phyloP scores from a whole-genome alignment of 2,888 invertebrate species.

The Chrysomela aeneicollis region DNA sequence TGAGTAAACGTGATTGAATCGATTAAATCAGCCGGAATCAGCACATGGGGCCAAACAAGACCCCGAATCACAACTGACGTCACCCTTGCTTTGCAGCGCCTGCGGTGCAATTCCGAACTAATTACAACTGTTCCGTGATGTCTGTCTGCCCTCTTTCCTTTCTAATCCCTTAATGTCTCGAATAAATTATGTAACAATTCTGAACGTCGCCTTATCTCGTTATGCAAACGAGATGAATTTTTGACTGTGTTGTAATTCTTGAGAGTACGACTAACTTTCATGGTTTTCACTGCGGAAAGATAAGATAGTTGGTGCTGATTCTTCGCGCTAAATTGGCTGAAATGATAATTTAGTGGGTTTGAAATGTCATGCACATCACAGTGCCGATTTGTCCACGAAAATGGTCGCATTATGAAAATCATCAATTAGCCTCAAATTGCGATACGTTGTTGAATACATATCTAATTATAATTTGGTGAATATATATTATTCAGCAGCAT shows the following conservation, averaged over 20 bases:
- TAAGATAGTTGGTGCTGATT: conserved; percentile 13
- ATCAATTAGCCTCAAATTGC: too few relatives aligned
- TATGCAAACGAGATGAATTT: conserved; percentile 36
- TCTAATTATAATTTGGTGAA: too few relatives aligned
- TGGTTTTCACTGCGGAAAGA: conserved; percentile 11
- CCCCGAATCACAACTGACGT: conserved; percentile 6
- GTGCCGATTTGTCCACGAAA: too few relatives aligned
- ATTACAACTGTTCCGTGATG: conserved; percentile 37
- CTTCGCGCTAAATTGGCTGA: neutral
- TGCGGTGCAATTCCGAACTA: conserved; percentile 39
- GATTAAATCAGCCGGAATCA: neutral
- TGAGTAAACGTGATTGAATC: neutral
- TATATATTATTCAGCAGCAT: too few relatives aligned
- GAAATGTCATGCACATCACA: too few relatives aligned
- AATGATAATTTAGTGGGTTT: too few relatives aligned
- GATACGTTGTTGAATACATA: too few relatives aligned
- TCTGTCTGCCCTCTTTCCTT: conserved; percentile 36
- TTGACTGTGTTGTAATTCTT: conserved; percentile 11
- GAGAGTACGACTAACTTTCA: conserved; percentile 16
- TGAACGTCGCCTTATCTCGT: conserved; percentile 37
- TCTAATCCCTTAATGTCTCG: conserved; percentile 40
- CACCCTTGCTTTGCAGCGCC: conserved; percentile 19
- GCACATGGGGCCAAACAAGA: conserved; percentile 1
- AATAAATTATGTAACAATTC: conserved; percentile 40
- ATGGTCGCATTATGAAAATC: too few relatives aligned